Conservation (phyloP, 2,113 vertebrate genomes). For the Syngnathus typhle region DNA sequence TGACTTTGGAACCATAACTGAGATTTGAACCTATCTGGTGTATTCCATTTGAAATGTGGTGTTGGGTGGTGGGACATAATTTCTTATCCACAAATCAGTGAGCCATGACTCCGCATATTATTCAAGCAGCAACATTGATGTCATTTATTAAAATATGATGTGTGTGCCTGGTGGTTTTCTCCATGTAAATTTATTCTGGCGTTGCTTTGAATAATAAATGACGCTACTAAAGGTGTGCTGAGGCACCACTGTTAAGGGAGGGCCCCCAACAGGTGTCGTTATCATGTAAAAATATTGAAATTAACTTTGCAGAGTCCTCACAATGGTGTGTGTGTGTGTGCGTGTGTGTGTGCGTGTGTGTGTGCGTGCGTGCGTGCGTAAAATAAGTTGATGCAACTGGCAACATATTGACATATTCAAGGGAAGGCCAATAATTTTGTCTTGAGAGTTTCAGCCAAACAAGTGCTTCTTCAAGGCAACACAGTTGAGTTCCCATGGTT, state of each 20-base stretch:
- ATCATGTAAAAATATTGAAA: background rate
- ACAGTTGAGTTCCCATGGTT: slow-evolving; percentile 12
- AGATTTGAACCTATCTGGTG: background rate
- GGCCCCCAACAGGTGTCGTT: background rate
- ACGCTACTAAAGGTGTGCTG: background rate
- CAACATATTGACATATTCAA: background rate
- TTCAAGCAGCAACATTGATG: background rate
- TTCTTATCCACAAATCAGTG: background rate
- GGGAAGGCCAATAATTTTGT: slow-evolving; percentile 22
- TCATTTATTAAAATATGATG: background rate
- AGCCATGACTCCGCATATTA: background rate
- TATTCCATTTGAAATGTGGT: background rate
- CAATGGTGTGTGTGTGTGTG: background rate
- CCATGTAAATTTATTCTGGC: background rate
- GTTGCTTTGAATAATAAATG: background rate
- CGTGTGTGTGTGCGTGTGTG: no score
- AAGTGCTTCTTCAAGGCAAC: slow-evolving; percentile 40
- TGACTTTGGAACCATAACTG: no score
- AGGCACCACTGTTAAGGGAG: background rate
- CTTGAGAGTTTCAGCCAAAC: slow-evolving; percentile 20
- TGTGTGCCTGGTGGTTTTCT: background rate
- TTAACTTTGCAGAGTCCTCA: background rate
- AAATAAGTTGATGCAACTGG: no score
- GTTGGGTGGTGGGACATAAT: background rate
- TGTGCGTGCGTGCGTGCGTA: no score